Evolutionary conservation across 2,113 vertebrate genomes (phyloP).

Genomic region (Caretta caretta): DNA sequence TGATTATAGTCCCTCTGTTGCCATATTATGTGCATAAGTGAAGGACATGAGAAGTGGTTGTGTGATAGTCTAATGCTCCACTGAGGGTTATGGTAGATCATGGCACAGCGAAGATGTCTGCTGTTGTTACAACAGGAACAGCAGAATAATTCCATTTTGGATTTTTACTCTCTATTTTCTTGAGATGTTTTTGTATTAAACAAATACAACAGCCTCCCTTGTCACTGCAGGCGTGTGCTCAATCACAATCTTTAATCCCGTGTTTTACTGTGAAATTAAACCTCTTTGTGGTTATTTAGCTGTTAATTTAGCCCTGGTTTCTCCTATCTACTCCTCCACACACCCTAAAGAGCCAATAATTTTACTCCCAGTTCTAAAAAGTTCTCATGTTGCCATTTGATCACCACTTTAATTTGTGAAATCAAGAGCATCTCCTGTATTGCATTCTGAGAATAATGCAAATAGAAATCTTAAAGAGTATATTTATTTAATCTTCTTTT

Average conservation of each 20-base stretch:
- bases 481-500: not conserved
- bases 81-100: rapidly evolving
- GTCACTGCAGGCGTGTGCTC: rapidly evolving
- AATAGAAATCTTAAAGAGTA: not conserved
- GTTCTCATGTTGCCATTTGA: not conserved
- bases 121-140: not conserved
- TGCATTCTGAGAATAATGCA: not conserved
- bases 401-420: not conserved
- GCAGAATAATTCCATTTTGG: rapidly evolving
- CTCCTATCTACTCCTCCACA: not conserved
- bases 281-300: not conserved
- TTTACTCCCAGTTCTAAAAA: not conserved
- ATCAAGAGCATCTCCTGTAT: not conserved
- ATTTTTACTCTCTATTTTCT: not conserved
- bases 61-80: not conserved
- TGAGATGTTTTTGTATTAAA: not conserved
- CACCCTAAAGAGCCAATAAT: not conserved
- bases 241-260: not conserved
- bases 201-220: not conserved
- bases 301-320: not conserved
- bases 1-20: not conserved
- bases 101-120: not conserved
- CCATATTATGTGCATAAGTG: not conserved
- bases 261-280: not conserved
- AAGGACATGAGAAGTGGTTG: not conserved